Base-by-base conservation (phyloP, 2,797 vertebrate species). In the Emydoidea blandingii region DNA sequence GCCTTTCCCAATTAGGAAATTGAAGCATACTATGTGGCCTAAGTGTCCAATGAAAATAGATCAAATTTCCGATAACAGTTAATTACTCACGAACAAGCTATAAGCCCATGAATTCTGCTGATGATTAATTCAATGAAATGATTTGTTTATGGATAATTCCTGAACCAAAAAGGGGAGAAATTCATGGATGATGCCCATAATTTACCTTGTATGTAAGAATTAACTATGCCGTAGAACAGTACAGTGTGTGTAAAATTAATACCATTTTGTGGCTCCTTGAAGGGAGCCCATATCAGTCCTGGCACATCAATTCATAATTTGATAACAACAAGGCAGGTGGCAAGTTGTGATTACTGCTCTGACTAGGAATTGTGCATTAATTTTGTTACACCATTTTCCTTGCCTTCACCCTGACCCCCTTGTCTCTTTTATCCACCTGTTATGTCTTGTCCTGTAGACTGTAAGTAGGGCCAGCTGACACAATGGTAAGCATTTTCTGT, bases 271-370 rank as follows among this genome's bases (percentile, higher is more conserved):
- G 83, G 37, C 83, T 92, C 54, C 27, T 76, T 79, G 52, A 74
- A 81, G 86, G 7, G 89, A 84, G 14, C 4, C 12, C 2, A 89
- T 91, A 85, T 83, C 47, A 85, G 41, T 27, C 79, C 6, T n/a
- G 84, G 52, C 29, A 50, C 8, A 56, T 25, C 44, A 54, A 92
- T 81, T 74, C 79, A 37, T 59, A 86, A 83, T 18, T 3, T 50
- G 78, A 12, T 19, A 68, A 37, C 9, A 34, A n/a, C 16, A 29
- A 79, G 5, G 8, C 5, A 83, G 78, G 59, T 91, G 37, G 89
- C 90, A 95, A 91, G 19, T 37, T 53, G 12, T 86, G 27, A 27
- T 85, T 72, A 52, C 86, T 88, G 54, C 86, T 95, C 52, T 92
- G 52, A 74, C 3, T 57, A 56, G 29, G 8, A 88, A 68, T 8